phyloP scores from a whole-genome alignment of 2,888 invertebrate genomes.

The Netelia virgata region DNA sequence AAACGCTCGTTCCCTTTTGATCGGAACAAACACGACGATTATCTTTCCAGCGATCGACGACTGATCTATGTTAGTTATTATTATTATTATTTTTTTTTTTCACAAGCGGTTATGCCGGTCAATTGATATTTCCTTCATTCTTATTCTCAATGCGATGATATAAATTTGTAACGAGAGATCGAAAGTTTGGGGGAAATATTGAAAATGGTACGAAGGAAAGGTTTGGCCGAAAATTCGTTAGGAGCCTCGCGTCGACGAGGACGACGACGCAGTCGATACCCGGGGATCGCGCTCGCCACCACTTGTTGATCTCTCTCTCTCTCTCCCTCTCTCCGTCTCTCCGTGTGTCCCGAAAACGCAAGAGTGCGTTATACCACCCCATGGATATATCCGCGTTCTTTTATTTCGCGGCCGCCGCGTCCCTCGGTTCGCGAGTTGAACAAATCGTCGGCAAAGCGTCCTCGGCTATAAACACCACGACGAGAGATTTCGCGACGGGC shows the following conservation, averaged over 20 bases:
- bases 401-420: not conserved
- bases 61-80: not conserved
- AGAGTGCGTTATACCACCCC: not conserved
- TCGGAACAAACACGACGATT: conserved; percentile 48
- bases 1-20: not conserved
- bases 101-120: not conserved
- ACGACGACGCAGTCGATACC: conserved; percentile 26
- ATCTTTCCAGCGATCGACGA: conserved; percentile 31
- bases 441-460: conserved; percentile 41
- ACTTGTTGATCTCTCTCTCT: conserved; percentile 60
- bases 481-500: conserved; percentile 16
- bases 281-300: conserved; percentile 33
- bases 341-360: not conserved
- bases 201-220: not conserved
- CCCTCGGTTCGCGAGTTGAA: conserved; percentile 24
- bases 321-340: conserved; percentile 22
- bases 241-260: not conserved
- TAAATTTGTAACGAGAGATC: not conserved
- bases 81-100: conserved; percentile 2
- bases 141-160: not conserved
- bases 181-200: no score
- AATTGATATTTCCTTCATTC: conserved; percentile 2
- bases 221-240: conserved; percentile 38
- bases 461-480: conserved; percentile 9
- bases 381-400: not conserved